phyloP scores from a whole-genome alignment of 2,113 vertebrate genomes.

The Tachuris rubrigastra region DNA sequence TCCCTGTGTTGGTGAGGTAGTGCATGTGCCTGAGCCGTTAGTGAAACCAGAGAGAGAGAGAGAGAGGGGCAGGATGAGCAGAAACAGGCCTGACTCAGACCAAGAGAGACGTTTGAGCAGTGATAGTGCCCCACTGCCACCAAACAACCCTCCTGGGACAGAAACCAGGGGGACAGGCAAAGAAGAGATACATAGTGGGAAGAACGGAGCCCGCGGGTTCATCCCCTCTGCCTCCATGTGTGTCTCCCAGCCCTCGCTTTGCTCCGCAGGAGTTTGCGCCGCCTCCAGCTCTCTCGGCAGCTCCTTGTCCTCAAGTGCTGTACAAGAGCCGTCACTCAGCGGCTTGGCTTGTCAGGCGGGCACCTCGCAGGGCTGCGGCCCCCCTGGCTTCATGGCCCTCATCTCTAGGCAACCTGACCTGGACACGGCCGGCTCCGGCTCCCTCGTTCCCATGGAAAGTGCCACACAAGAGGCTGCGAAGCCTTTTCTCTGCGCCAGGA shows the following conservation, averaged over 20 bases:
- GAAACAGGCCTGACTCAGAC: background rate
- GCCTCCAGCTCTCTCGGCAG: constrained; percentile 34
- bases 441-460: constrained; percentile 90
- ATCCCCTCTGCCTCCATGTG: background rate
- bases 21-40: background rate
- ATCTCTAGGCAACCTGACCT: constrained; percentile 87
- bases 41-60: background rate
- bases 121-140: background rate
- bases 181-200: background rate
- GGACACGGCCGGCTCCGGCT: constrained; percentile 71
- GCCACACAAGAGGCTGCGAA: constrained; percentile 83
- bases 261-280: background rate
- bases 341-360: constrained; percentile 51
- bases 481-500: constrained; percentile 84
- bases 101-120: background rate
- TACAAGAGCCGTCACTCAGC: constrained; percentile 68
- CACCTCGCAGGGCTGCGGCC: constrained; percentile 27
- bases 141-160: background rate
- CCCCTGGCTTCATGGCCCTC: constrained; percentile 67
- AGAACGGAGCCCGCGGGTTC: rapidly evolving
- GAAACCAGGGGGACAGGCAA: background rate
- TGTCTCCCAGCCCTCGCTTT: background rate
- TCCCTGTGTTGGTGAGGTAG: rapidly evolving
- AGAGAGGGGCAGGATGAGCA: background rate
- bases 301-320: constrained; percentile 62